Percentiles rank a stretch among this genome's conserved stretches.
Evolutionary conservation across 2,888 invertebrate genomes (phyloP).

Genomic region (Idaea dimidiata): DNA sequence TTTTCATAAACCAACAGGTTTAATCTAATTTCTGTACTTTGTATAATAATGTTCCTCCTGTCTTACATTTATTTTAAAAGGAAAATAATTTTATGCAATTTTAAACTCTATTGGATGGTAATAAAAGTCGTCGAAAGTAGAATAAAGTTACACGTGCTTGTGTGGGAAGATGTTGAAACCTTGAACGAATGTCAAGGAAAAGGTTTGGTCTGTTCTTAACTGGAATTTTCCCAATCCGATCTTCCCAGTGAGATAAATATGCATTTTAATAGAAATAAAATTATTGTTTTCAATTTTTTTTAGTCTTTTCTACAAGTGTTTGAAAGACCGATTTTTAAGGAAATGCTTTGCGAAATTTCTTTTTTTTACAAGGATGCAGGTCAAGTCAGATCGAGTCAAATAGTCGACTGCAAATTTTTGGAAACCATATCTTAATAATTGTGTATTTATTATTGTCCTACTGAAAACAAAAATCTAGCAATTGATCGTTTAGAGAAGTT

Average conservation of each 20-base stretch:
- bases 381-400: no score
- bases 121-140: constrained; percentile 38
- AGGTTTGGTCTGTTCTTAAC: constrained; percentile 32
- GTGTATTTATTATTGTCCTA: no score
- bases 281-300: no score
- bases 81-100: constrained; percentile 16
- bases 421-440: no score
- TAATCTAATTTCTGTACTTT: constrained; percentile 4
- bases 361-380: no score
- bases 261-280: no score
- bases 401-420: no score
- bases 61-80: constrained; percentile 22
- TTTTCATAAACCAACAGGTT: neutral
- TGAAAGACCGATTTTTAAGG: no score
- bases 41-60: neutral
- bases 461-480: constrained; percentile 64
- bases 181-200: constrained; percentile 70
- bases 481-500: constrained; percentile 70
- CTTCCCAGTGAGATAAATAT: neutral
- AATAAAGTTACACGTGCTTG: constrained; percentile 42
- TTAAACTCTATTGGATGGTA: constrained; percentile 28
- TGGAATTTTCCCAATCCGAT: constrained; percentile 14
- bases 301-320: no score
- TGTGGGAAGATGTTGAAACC: constrained; percentile 44
- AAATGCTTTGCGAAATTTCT: no score